Conservation (phyloP, 2,797 vertebrate genomes). For the Scomberomorus guttatus region DNA sequence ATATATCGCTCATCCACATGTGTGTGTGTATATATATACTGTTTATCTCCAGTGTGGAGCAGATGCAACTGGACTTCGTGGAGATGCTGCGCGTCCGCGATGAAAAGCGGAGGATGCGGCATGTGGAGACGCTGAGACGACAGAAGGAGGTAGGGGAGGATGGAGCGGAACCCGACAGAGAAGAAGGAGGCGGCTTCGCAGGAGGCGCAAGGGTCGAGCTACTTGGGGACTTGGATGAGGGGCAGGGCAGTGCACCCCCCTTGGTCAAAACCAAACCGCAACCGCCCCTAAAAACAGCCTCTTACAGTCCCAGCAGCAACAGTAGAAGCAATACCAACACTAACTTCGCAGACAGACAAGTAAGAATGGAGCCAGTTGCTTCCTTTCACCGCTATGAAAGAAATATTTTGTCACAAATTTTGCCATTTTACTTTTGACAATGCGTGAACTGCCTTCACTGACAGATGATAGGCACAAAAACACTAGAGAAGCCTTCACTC, state of each 20-base stretch:
- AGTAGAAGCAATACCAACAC: constrained; percentile 7
- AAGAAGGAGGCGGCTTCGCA: constrained; percentile 12
- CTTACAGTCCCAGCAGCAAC: constrained; percentile 18
- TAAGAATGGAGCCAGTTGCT: constrained; percentile 29
- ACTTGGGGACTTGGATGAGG: constrained; percentile 48
- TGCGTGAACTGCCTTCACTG: background rate
- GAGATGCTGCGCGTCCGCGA: constrained; percentile 83
- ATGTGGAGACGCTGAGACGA: constrained; percentile 77
- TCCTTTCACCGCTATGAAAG: background rate
- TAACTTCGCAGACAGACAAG: constrained; percentile 51
- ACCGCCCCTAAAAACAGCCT: constrained; percentile 18
- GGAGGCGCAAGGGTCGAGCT: constrained; percentile 59
- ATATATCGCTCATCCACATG: background rate
- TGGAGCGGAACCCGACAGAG: background rate
- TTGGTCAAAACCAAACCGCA: constrained; percentile 37
- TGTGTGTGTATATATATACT: background rate
- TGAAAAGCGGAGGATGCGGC: constrained; percentile 80
- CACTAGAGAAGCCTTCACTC: background rate
- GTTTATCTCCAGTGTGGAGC: constrained; percentile 61
- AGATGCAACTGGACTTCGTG: constrained; percentile 80
- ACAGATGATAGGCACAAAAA: constrained; percentile 2
- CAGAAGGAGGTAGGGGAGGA: constrained; percentile 81
- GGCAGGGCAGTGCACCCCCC: constrained; percentile 17
- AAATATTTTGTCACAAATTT: background rate
- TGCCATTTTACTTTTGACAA: background rate